phyloP scores from a whole-genome alignment of 2,888 invertebrate species.

The Drosophila anceps region DNA sequence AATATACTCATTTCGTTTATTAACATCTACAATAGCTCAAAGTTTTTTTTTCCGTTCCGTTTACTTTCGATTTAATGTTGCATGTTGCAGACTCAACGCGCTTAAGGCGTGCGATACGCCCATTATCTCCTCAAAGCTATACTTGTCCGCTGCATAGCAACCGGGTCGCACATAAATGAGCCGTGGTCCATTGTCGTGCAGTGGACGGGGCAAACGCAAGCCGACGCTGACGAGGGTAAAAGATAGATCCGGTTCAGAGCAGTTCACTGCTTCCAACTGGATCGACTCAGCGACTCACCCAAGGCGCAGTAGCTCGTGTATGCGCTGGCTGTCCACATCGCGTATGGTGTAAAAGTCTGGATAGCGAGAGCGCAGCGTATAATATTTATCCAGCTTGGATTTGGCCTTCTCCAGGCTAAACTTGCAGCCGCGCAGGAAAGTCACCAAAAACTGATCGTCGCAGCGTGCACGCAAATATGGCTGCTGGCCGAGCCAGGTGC shows the following conservation, averaged over 20 bases:
- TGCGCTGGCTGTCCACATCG: constrained; percentile 63
- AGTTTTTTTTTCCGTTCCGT: neutral
- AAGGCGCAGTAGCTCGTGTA: constrained; percentile 57
- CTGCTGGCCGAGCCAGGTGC: constrained; percentile 86
- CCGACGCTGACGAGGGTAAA: constrained; percentile 23
- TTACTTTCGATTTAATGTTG: constrained; percentile 37
- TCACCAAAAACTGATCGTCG: constrained; percentile 85
- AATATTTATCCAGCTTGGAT: constrained; percentile 87
- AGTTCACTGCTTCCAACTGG: neutral
- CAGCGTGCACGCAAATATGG: constrained; percentile 84
- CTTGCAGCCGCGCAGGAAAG: constrained; percentile 86
- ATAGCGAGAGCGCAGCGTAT: constrained; percentile 86
- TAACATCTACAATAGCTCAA: too few species aligned
- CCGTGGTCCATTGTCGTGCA: constrained; percentile 85
- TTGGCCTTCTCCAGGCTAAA: constrained; percentile 87
- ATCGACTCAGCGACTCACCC: constrained; percentile 57
- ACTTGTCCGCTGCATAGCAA: constrained; percentile 85
- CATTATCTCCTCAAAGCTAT: constrained; percentile 86
- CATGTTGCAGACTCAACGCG: constrained; percentile 87
- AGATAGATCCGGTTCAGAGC: neutral
- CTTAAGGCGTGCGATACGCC: constrained; percentile 87
- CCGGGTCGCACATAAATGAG: constrained; percentile 86
- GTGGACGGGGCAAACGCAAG: constrained; percentile 62
- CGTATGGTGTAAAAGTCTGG: constrained; percentile 86
- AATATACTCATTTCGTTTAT: too few species aligned